Evolutionary conservation across 2,113 vertebrate species (phyloP).

Genomic region (Ictalurus furcatus): DNA sequence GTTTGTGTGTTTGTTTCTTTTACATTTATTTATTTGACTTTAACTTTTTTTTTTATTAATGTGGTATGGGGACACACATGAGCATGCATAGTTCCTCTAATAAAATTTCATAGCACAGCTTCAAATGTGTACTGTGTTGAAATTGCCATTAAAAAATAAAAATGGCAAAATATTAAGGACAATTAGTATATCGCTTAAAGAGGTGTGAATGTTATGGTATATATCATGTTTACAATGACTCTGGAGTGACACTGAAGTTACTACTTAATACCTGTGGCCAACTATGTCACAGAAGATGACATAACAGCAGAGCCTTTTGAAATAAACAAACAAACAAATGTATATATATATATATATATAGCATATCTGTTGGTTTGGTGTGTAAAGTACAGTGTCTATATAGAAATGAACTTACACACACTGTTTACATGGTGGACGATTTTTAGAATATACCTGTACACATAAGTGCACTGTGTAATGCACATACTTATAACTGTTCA

Average conservation of each 20-base stretch:
- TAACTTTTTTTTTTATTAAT: background rate
- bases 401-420: background rate
- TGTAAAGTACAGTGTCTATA: background rate
- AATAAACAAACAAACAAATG: background rate
- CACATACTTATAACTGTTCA: background rate
- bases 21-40: background rate
- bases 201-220: background rate
- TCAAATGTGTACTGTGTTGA: background rate
- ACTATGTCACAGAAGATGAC: background rate
- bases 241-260: background rate
- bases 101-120: background rate
- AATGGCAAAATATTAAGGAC: background rate
- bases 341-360: no score
- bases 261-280: background rate
- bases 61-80: background rate
- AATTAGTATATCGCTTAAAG: background rate
- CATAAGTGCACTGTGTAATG: background rate
- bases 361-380: background rate
- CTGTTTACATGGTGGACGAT: background rate
- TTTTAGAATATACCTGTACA: background rate
- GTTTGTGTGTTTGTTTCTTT: background rate
- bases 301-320: background rate
- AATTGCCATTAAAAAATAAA: background rate
- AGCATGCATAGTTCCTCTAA: background rate
- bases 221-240: background rate